Base-by-base conservation (phyloP, 2,888 invertebrate species). In the Autographa pulchrina region DNA sequence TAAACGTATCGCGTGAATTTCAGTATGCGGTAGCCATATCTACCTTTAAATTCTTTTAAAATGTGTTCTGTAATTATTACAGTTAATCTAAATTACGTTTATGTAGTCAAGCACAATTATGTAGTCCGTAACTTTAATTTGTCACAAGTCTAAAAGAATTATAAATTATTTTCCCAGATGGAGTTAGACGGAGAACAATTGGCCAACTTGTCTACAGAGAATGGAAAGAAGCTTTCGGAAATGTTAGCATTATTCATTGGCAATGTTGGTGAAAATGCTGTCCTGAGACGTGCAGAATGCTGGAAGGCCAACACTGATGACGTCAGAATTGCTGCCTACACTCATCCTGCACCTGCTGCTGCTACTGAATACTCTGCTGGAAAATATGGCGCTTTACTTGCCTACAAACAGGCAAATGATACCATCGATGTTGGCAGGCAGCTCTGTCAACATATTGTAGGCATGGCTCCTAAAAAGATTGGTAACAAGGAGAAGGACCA, bases 391-490 rank as follows among this genome's bases (percentile, higher is more conserved):
- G 97, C 98, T 0, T 88, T 99, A 62, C 95, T 99, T 0, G 98
- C 98, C 31, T 97, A 98, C 87, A 97, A 95, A 89, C 96, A 93
- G 84, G 86, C 86, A 62, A 89, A 83, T 69, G 92, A 88, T 62
- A 85, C 90, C 1, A 92, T 96, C 61, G 93, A 96, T 68, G 87
- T 98, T 13, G 98, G 98, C 20, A 96, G 97, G 82, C 97, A 98
- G 86, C 91, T 99, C 9, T 99, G 99, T 89, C 99, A 99, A 90
- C 99, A 99, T 88, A 97, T 99, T 85, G 98, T 99, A 31, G 99
- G 98, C 41, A 97, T 98, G 97, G 97, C 98, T 84, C 99, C 99
- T 0, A 91, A 87, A 52, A 98, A 97, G 93, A 96, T 98, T 74
- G 98, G 98, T 0, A 92, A 96, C 79, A 95, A 96, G 77, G 94